These are phyloP conservation scores for human DNA, from an alignment of 2,113 vertebrate species.

Conservation along the genomic window GRCh38 chrX:107528001-107528500, in stretches of 20 bases:
- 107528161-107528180: not conserved
- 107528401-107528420: not conserved
- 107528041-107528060: not conserved
- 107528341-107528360: not conserved
- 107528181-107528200: not conserved
- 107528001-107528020: constrained; percentile 28
- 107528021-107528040: not conserved
- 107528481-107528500: not conserved
- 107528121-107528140: not conserved
- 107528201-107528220: not conserved
- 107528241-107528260: not conserved
- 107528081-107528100: constrained; percentile 6
- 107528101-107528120: not conserved
- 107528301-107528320: not conserved
- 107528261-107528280: not conserved
- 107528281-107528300: not conserved
- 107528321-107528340: not conserved
- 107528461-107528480: not conserved
- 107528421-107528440: not conserved
- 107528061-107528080: not conserved
- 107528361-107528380: not conserved
- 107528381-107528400: not conserved
- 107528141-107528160: not conserved
- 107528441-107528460: not conserved
- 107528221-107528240: not conserved